Base-by-base conservation (phyloP, 2,113 vertebrate genomes). In the Chloropsis hardwickii region DNA sequence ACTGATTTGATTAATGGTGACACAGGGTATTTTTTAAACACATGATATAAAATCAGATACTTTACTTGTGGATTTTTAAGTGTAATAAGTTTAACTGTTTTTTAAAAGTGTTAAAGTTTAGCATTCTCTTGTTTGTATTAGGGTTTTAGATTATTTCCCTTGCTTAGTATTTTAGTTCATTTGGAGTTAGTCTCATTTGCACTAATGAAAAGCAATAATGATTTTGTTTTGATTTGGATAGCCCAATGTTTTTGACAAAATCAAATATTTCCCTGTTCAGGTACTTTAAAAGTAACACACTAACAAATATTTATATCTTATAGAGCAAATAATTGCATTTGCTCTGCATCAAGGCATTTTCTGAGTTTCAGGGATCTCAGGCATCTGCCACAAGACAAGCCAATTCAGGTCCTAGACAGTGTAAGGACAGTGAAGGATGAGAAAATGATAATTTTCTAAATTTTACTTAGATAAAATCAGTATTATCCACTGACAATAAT, bases 11-110 rank as follows among this genome's bases (percentile, higher is more conserved):
- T 64, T 86, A 82, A 90, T 64, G 48, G 37, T 90, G 93, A 92
- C 91, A 90, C 65, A 87, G 37, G 9, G 67, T 94, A 22, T 19
- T 86, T 86, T 94, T 89, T 90, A 87, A 95, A 89, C 45, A 79
- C 17, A 78, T 50, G 19, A 54, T 88, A 70, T 62, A 90, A 95
- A 95, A 82, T 94, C 44, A 89, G 77, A 33, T 83, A 39, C 4
- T 62, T 61, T 45, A 37, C 44, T 81, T 90, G 37, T 29, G 29
- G 22, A 37, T 90, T 82, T 35, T 67, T 70, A 57, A 25, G 23
- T 62, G 20, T 81, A 60, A 15, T 20, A 87, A 64, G 12, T 64
- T 53, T 35, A 42, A 29, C 24, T 37, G 5, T 1, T 77, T 72
- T 74, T 64, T 40, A 2, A 19, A 87, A 67, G 11, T 33, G 13